A percentile compares a stretch with the other conserved stretches of the same genome.
Evolutionary conservation across 2,888 invertebrate species (phyloP).

Genomic region (Eupithecia dodoneata): DNA sequence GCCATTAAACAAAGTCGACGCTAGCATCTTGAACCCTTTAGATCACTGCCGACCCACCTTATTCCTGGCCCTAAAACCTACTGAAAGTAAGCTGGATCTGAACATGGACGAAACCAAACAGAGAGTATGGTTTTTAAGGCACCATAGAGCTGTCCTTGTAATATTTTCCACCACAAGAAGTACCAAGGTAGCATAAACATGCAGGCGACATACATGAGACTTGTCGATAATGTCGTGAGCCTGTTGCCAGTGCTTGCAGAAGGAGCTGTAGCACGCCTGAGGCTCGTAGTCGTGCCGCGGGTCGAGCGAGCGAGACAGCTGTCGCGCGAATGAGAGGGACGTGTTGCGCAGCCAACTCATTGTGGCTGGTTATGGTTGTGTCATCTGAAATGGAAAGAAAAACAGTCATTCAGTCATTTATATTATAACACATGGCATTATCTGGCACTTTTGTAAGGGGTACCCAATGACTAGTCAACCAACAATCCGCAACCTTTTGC

Average conservation of each 20-base stretch:
- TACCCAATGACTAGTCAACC: background rate
- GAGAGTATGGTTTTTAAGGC: background rate
- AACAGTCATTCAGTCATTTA: background rate
- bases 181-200: background rate
- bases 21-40: no score
- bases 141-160: background rate
- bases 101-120: no score
- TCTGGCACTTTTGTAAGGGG: background rate
- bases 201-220: constrained; percentile 82
- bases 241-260: constrained; percentile 97
- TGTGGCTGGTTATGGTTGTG: constrained; percentile 50
- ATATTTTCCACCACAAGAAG: background rate
- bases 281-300: constrained; percentile 91
- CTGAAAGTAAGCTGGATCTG: no score
- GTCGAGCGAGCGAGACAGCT: constrained; percentile 85
- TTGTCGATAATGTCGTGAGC: constrained; percentile 92
- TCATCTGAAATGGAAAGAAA: constrained; percentile 52
- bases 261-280: constrained; percentile 95
- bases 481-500: background rate
- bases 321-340: constrained; percentile 84
- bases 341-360: constrained; percentile 90
- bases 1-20: no score
- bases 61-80: no score
- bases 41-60: no score
- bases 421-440: background rate